Evolutionary conservation across 2,888 invertebrate genomes (phyloP).

Genomic region (Graphium colonna): DNA sequence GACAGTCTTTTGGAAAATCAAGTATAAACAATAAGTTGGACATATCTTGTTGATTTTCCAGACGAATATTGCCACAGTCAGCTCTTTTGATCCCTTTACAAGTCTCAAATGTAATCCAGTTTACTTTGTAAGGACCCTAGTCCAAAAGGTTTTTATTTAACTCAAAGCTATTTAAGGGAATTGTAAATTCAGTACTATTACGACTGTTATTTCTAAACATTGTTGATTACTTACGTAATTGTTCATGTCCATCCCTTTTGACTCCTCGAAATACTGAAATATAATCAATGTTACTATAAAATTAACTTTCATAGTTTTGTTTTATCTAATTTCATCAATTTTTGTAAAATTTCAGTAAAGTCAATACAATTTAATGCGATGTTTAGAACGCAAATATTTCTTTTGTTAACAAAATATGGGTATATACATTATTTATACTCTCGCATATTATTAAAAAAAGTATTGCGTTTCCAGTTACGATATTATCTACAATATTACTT

Average conservation of each 20-base stretch:
- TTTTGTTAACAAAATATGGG: not conserved
- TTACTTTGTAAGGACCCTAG: conserved; percentile 54
- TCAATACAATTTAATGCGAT: too few species aligned
- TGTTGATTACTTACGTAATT: conserved; percentile 43
- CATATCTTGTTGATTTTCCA: conserved; percentile 49
- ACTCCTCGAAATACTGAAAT: conserved; percentile 30
- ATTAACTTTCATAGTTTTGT: conserved; percentile 23
- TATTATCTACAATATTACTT: not conserved
- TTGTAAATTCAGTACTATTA: not conserved
- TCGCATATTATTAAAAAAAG: not conserved
- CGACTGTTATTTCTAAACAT: not conserved
- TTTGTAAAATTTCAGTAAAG: too few species aligned
- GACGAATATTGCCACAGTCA: conserved; percentile 48
- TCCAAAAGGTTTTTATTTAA: conserved; percentile 1
- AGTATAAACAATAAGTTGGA: conserved; percentile 50
- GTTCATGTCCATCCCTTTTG: conserved; percentile 37
- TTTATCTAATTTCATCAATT: too few species aligned
- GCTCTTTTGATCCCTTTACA: conserved; percentile 62
- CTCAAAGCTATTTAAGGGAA: conserved; percentile 4
- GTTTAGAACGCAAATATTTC: too few species aligned
- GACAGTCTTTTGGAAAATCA: conserved; percentile 54
- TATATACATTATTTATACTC: not conserved
- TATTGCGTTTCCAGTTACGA: not conserved
- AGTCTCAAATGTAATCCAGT: conserved; percentile 44
- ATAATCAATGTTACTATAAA: conserved; percentile 29